A percentile compares a stretch with the other conserved stretches of the same genome.
Evolutionary conservation across 2,888 invertebrate species (phyloP).

Genomic region (Drosophila flavopinicola): DNA sequence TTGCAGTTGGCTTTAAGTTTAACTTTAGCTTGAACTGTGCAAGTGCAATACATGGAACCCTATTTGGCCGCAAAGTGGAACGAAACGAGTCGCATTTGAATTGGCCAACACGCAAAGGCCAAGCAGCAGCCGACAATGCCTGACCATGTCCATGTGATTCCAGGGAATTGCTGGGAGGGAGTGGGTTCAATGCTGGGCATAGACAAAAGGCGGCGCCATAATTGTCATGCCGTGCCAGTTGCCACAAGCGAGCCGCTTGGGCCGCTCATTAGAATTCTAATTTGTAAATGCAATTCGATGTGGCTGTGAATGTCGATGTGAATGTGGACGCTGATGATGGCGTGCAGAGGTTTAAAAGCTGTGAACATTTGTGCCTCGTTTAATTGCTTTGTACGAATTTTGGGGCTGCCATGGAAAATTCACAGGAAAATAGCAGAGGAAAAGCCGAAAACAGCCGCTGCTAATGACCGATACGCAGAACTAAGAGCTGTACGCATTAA

Average conservation of each 20-base stretch:
- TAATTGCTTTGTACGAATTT: constrained; percentile 56
- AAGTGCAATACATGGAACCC: constrained; percentile 20
- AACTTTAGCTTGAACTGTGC: no score
- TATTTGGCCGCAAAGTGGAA: constrained; percentile 8
- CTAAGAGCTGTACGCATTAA: constrained; percentile 11
- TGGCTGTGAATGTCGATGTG: not conserved
- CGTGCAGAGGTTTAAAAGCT: constrained; percentile 38
- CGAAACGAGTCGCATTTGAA: constrained; percentile 58
- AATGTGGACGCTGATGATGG: constrained; percentile 22
- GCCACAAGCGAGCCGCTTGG: constrained; percentile 21
- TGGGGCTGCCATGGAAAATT: constrained; percentile 27
- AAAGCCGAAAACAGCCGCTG: constrained; percentile 1
- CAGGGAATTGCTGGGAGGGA: constrained; percentile 32
- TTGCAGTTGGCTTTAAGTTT: constrained; percentile 13
- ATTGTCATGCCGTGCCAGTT: constrained; percentile 58
- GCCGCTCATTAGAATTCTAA: constrained; percentile 73
- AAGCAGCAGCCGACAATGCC: constrained; percentile 27
- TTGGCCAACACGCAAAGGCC: constrained; percentile 72
- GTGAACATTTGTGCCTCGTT: constrained; percentile 57
- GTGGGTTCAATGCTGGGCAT: not conserved
- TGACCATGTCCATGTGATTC: constrained; percentile 33
- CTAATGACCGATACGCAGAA: constrained; percentile 23
- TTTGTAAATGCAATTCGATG: constrained; percentile 70
- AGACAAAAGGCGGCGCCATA: constrained; percentile 65
- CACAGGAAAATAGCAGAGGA: not conserved